Percentiles rank a stretch among this genome's conserved stretches.
Evolutionary conservation across 2,888 invertebrate genomes (phyloP).

Genomic region (Daptonema setosum): DNA sequence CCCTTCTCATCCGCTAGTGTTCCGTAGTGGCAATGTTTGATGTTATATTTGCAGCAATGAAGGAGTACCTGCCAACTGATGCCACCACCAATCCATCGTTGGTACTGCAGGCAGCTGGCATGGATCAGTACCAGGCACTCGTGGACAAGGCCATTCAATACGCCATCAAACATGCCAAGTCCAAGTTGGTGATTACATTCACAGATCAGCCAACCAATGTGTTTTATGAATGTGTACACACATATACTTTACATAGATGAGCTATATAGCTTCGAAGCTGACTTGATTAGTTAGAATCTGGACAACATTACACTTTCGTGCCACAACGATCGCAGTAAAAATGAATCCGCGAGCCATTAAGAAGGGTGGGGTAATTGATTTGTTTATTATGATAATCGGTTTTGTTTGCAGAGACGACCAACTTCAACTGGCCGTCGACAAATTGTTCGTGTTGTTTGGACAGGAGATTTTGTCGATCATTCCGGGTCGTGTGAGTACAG

Average conservation of each 20-base stretch:
- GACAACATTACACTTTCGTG: too few species aligned
- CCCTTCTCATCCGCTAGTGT: too few species aligned
- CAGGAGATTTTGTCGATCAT: slow-evolving; percentile 88
- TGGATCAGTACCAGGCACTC: slow-evolving; percentile 73
- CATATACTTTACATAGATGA: too few species aligned
- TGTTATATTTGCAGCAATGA: slow-evolving; percentile 68
- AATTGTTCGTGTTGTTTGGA: slow-evolving; percentile 81
- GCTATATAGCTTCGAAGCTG: too few species aligned
- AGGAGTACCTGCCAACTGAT: slow-evolving; percentile 87
- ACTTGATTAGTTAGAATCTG: too few species aligned
- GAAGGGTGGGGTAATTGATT: too few species aligned
- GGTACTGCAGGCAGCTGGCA: slow-evolving; percentile 72
- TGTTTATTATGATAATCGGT: not conserved
- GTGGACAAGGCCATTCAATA: slow-evolving; percentile 71
- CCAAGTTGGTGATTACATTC: not conserved
- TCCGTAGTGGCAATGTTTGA: too few species aligned
- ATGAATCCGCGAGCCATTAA: too few species aligned
- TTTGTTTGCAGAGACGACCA: slow-evolving; percentile 43
- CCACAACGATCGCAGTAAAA: too few species aligned
- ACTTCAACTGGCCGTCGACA: slow-evolving; percentile 64
- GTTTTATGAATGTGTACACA: too few species aligned
- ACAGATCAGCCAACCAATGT: not conserved
- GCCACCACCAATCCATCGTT: slow-evolving; percentile 96
- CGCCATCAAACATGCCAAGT: slow-evolving; percentile 40
- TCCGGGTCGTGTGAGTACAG: slow-evolving; percentile 85